Percentiles rank a stretch among this genome's conserved stretches.
These are phyloP conservation scores for Anticlea derivata DNA, from an alignment of 2,888 invertebrate species.

Conservation along the genomic window DNA sequence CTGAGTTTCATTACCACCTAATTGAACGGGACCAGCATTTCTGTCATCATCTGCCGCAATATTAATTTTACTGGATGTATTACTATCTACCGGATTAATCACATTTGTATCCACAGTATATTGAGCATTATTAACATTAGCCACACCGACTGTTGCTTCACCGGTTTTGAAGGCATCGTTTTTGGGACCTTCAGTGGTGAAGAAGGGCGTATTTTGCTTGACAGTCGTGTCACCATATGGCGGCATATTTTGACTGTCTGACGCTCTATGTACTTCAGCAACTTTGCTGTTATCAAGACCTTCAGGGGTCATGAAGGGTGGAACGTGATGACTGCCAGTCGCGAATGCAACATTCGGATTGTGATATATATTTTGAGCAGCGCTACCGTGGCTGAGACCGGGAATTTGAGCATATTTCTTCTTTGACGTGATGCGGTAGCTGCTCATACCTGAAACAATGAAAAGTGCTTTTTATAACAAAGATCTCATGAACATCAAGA, in stretches of 20 bases:
- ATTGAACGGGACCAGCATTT: not conserved
- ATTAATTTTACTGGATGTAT: not conserved
- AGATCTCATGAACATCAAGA: too few relatives aligned
- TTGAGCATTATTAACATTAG: constrained; percentile 8
- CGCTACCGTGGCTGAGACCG: constrained; percentile 84
- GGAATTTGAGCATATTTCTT: constrained; percentile 92
- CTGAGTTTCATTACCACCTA: not conserved
- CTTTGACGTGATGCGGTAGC: constrained; percentile 87
- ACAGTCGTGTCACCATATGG: not conserved
- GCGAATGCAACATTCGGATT: constrained; percentile 8
- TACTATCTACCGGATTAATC: constrained; percentile 32
- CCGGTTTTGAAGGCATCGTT: constrained; percentile 1
- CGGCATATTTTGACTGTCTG: not conserved
- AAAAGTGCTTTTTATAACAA: too few relatives aligned
- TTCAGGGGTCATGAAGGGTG: constrained; percentile 38
- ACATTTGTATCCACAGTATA: not conserved
- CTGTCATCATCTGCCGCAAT: not conserved
- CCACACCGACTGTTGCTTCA: constrained; percentile 1
- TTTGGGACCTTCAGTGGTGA: constrained; percentile 31
- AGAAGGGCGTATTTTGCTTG: constrained; percentile 12
- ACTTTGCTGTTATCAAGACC: not conserved
- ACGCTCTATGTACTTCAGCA: too few relatives aligned
- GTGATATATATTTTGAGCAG: constrained; percentile 32
- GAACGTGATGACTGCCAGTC: constrained; percentile 1
- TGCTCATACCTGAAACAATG: constrained; percentile 75